phyloP scores from a whole-genome alignment of 2,888 invertebrate genomes.

The Melinaea marsaeus region DNA sequence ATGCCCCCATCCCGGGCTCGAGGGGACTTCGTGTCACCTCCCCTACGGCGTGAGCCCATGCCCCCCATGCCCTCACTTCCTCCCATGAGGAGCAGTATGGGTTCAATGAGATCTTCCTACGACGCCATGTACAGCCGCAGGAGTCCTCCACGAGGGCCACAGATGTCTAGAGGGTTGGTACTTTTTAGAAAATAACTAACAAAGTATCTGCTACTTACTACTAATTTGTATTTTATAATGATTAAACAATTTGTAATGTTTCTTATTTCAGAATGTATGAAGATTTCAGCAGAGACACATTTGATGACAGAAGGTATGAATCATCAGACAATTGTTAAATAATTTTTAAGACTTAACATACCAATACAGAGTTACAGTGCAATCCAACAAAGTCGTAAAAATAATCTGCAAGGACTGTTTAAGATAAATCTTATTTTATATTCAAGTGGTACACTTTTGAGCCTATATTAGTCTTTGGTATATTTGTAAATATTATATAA shows the following conservation, averaged over 20 bases:
- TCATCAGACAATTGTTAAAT: slow-evolving; percentile 13
- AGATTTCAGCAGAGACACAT: slow-evolving; percentile 92
- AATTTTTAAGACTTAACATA: too few relatives aligned
- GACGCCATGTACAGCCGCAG: slow-evolving; percentile 91
- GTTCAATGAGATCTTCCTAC: slow-evolving; percentile 84
- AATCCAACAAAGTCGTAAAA: too few relatives aligned
- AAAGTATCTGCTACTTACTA: too few relatives aligned
- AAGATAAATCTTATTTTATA: too few relatives aligned
- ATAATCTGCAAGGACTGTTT: too few relatives aligned
- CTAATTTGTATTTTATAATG: too few relatives aligned
- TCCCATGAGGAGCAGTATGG: slow-evolving; percentile 78
- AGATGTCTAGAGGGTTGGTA: slow-evolving; percentile 75
- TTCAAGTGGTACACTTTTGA: too few relatives aligned
- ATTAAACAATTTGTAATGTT: background rate
- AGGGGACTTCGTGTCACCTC: slow-evolving; percentile 84
- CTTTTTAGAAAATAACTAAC: too few relatives aligned
- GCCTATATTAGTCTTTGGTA: too few relatives aligned
- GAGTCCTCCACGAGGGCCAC: slow-evolving; percentile 82
- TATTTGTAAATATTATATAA: too few relatives aligned
- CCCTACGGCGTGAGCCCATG: slow-evolving; percentile 86
- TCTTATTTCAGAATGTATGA: slow-evolving; percentile 83
- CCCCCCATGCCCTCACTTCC: slow-evolving; percentile 87
- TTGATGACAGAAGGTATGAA: slow-evolving; percentile 89
- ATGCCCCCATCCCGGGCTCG: slow-evolving; percentile 76
- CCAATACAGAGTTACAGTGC: too few relatives aligned